These are phyloP conservation scores for Oxyruncus cristatus DNA, from an alignment of 2,113 vertebrate species.

Conservation along the genomic window DNA sequence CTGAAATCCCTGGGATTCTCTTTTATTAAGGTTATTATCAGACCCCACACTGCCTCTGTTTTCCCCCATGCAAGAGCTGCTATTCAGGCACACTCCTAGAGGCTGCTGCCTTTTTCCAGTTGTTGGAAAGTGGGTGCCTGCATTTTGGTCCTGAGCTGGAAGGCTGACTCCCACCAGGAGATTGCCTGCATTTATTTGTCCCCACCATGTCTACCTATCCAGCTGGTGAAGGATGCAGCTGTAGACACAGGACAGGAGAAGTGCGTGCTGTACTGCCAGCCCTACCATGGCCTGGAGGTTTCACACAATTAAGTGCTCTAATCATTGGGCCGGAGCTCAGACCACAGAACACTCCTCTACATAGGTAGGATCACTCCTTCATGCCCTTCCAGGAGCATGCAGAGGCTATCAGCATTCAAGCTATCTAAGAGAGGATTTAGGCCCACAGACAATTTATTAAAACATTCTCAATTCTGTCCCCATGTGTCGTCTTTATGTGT, in stretches of 20 bases:
- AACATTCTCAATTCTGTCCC: not conserved
- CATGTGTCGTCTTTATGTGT: rapidly evolving
- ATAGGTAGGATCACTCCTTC: not conserved
- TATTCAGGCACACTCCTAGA: not conserved
- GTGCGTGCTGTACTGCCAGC: rapidly evolving
- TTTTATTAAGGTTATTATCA: not conserved
- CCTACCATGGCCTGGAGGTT: not conserved
- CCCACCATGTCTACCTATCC: not conserved
- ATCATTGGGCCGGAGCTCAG: not conserved
- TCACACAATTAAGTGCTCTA: not conserved
- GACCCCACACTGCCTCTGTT: not conserved
- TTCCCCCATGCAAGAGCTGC: not conserved
- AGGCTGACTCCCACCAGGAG: not conserved
- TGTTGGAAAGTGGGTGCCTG: not conserved
- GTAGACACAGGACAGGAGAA: not conserved
- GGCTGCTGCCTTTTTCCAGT: not conserved
- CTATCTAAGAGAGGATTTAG: not conserved
- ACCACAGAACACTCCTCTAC: not conserved
- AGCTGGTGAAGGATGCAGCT: not conserved
- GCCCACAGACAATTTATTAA: not conserved
- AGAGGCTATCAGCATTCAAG: not conserved
- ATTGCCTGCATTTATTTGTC: not conserved
- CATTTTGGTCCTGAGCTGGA: not conserved
- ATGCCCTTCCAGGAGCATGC: not conserved
- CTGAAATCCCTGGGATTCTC: not conserved